Evolutionary conservation across 2,113 vertebrate species (phyloP).

Genomic region (Lepidiolamprologus cunningtoni): DNA sequence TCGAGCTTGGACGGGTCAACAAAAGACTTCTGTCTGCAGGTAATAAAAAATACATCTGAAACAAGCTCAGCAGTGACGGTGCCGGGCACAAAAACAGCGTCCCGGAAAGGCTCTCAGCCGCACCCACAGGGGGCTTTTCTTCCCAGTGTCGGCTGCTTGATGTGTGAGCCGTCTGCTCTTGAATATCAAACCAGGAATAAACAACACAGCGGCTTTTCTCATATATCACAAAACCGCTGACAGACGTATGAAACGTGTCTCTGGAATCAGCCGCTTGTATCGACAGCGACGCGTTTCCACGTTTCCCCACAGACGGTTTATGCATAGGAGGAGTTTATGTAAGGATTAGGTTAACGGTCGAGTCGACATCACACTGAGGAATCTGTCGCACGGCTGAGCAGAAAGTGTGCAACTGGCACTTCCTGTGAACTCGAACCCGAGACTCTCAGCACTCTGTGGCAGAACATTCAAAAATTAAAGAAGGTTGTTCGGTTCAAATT

Average conservation of each 20-base stretch:
- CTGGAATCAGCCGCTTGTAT: neutral
- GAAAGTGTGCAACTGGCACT: neutral
- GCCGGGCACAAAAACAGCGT: neutral
- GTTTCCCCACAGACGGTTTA: neutral
- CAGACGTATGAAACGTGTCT: neutral
- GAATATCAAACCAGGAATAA: neutral
- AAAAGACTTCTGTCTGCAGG: neutral
- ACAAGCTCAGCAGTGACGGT: neutral
- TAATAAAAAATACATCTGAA: neutral
- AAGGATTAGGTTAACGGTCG: neutral
- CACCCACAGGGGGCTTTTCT: neutral
- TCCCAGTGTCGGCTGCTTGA: neutral
- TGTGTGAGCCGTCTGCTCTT: neutral
- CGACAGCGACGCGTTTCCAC: neutral
- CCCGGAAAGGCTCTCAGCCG: neutral
- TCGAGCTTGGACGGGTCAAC: neutral
- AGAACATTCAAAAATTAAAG: neutral
- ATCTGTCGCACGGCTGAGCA: too few species aligned
- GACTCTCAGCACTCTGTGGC: neutral
- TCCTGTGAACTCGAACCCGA: neutral
- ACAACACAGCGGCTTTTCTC: neutral
- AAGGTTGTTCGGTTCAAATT: neutral
- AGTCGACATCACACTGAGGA: neutral
- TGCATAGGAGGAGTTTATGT: neutral
- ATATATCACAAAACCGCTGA: neutral